phyloP scores from a whole-genome alignment of 2,113 vertebrate genomes.

The Cephalopterus ornatus region DNA sequence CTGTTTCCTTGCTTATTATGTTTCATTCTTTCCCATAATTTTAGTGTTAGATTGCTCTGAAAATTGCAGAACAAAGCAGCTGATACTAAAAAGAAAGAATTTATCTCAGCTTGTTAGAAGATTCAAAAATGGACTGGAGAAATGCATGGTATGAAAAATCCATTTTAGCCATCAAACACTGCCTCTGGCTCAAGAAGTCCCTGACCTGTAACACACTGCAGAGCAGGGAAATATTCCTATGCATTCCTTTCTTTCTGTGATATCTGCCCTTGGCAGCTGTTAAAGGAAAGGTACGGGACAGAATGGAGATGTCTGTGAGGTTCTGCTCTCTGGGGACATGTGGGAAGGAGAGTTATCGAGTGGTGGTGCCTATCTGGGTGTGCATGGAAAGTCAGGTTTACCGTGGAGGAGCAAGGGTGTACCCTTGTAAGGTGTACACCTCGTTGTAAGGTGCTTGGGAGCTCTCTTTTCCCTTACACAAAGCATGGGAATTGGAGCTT shows the following conservation, averaged over 20 bases:
- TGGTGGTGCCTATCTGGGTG: neutral
- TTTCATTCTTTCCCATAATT: neutral
- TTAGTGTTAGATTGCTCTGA: neutral
- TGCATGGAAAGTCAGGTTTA: neutral
- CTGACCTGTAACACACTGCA: neutral
- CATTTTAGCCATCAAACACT: neutral
- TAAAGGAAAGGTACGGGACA: neutral
- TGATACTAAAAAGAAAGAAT: neutral
- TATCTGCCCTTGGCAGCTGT: neutral
- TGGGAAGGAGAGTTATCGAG: neutral
- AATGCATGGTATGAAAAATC: neutral
- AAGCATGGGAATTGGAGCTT: neutral
- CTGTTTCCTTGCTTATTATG: neutral
- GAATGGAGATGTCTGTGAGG: neutral
- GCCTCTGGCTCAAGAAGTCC: neutral
- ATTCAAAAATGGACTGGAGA: neutral
- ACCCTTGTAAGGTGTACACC: neutral
- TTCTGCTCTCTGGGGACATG: rapidly evolving
- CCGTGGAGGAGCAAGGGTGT: neutral
- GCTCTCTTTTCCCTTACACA: neutral
- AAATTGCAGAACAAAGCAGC: conserved; percentile 6
- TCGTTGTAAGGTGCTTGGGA: rapidly evolving
- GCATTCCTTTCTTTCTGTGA: neutral
- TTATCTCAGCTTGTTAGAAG: neutral
- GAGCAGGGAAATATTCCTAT: neutral